Percentiles rank a stretch among this genome's conserved stretches.
Evolutionary conservation across 2,888 invertebrate species (phyloP).

Genomic region (Autographa pulchrina): DNA sequence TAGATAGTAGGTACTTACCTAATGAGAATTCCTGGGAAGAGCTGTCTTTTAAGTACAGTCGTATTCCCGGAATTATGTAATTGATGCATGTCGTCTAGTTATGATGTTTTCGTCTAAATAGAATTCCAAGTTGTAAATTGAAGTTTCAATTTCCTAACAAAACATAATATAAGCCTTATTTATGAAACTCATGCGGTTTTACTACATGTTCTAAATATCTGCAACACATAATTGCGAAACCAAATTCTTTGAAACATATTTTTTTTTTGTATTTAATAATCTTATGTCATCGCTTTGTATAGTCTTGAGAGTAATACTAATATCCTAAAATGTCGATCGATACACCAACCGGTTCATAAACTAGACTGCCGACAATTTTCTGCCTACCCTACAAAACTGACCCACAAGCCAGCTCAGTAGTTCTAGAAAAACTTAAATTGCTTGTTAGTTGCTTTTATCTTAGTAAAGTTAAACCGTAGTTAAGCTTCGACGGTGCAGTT

Average conservation of each 20-base stretch:
- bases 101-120: too few relatives aligned
- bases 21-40: background rate
- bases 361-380: background rate
- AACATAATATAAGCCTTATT: too few relatives aligned
- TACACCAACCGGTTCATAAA: background rate
- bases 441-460: constrained; percentile 80
- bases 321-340: background rate
- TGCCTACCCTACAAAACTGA: background rate
- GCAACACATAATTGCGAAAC: too few relatives aligned
- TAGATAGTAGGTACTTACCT: background rate
- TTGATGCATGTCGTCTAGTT: background rate
- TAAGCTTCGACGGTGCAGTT: constrained; percentile 32
- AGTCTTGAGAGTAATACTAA: too few relatives aligned
- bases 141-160: too few relatives aligned
- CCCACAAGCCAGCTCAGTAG: constrained; percentile 22
- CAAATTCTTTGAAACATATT: too few relatives aligned
- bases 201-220: too few relatives aligned
- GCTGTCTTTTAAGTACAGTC: background rate
- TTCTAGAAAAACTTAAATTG: constrained; percentile 82
- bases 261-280: too few relatives aligned
- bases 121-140: too few relatives aligned
- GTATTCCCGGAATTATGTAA: background rate
- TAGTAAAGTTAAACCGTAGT: constrained; percentile 67
- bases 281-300: too few relatives aligned
- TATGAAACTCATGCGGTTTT: too few relatives aligned